Evolutionary conservation across 2,888 invertebrate genomes (phyloP).

Genomic region (Tetrapedia diversipes): DNA sequence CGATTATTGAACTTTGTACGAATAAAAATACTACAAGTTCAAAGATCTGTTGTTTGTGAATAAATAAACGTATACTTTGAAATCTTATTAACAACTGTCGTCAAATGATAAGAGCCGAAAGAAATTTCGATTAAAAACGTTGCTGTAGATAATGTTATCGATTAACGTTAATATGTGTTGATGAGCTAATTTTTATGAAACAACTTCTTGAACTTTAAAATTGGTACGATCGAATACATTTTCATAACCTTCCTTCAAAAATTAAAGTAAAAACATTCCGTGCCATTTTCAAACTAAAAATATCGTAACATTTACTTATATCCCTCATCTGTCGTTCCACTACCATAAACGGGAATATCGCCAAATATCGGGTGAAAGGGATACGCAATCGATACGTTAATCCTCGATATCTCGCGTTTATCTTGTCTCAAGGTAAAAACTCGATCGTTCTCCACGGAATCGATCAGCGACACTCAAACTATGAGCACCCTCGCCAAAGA

Average conservation of each 20-base stretch:
- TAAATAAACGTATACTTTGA: no score
- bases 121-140: neutral
- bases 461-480: neutral
- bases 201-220: neutral
- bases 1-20: no score
- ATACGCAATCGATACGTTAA: neutral
- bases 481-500: no score
- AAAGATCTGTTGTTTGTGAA: no score
- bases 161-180: neutral
- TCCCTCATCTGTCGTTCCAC: neutral
- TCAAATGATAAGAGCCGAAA: no score
- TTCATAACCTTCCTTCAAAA: no score
- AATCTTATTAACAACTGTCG: no score
- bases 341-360: neutral
- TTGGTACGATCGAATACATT: no score
- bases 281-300: neutral
- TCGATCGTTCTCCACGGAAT: neutral
- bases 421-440: neutral
- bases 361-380: conserved; percentile 32
- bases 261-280: no score
- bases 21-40: no score
- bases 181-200: neutral
- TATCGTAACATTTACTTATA: neutral
- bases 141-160: neutral
- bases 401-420: neutral